Evolutionary conservation across 2,113 vertebrate species (phyloP).

Genomic region (Eurystomus gularis): DNA sequence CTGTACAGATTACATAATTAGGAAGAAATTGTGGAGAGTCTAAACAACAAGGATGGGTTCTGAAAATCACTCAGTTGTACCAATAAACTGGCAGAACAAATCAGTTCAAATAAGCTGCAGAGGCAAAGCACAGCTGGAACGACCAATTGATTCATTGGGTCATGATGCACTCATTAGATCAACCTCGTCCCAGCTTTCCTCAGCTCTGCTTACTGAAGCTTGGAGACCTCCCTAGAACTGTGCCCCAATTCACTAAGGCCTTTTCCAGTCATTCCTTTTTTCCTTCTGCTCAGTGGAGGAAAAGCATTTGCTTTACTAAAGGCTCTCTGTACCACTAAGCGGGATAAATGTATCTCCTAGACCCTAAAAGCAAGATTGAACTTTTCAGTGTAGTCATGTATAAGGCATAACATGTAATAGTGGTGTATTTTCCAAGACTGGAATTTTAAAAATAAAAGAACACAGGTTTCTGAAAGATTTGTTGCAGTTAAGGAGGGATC

Average conservation of each 20-base stretch:
- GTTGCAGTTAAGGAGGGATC: neutral
- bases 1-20: slow-evolving; percentile 20
- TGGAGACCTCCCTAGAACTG: slow-evolving; percentile 46
- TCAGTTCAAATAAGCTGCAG: slow-evolving; percentile 50
- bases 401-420: slow-evolving; percentile 15
- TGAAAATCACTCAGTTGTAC: slow-evolving; percentile 46
- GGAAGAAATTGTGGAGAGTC: neutral
- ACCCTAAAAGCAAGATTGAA: slow-evolving; percentile 39
- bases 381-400: slow-evolving; percentile 35
- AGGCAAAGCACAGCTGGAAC: slow-evolving; percentile 56
- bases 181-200: slow-evolving; percentile 36
- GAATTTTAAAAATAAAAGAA: slow-evolving; percentile 13
- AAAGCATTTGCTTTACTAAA: slow-evolving; percentile 43
- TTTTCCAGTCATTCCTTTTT: slow-evolving; percentile 44
- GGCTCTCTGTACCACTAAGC: neutral
- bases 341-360: slow-evolving; percentile 39
- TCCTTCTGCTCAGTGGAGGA: slow-evolving; percentile 28
- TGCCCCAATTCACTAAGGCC: slow-evolving; percentile 36
- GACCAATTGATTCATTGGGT: slow-evolving; percentile 44
- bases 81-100: slow-evolving; percentile 61
- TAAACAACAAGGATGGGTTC: slow-evolving; percentile 2
- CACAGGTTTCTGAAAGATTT: slow-evolving; percentile 6
- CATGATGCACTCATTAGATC: slow-evolving; percentile 68
- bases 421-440: neutral
- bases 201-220: slow-evolving; percentile 57